These are phyloP conservation scores for Netelia inedita DNA, from an alignment of 2,888 invertebrate species.

Conservation along the genomic window DNA sequence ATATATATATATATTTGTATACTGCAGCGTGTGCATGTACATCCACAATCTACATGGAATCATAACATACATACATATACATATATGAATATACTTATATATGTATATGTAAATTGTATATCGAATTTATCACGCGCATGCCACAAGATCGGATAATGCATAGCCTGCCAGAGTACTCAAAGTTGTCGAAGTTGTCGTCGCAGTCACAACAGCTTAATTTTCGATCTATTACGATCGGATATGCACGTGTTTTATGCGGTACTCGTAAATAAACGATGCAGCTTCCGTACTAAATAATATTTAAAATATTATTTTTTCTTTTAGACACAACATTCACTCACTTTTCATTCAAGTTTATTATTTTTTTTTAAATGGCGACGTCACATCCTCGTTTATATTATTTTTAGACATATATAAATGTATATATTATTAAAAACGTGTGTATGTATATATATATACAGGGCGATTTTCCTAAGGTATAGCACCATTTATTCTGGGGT, in stretches of 20 bases:
- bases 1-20: background rate
- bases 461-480: too few species aligned
- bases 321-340: background rate
- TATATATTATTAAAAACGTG: too few species aligned
- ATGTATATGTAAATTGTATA: background rate
- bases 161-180: background rate
- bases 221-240: slow-evolving; percentile 28
- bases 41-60: too few species aligned
- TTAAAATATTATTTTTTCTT: too few species aligned
- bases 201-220: slow-evolving; percentile 47
- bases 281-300: background rate
- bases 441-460: too few species aligned
- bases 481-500: too few species aligned
- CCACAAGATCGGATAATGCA: slow-evolving; percentile 31
- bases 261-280: background rate
- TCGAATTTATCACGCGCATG: background rate
- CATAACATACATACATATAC: background rate
- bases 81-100: background rate
- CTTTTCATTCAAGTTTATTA: background rate
- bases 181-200: slow-evolving; percentile 33
- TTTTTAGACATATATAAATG: background rate
- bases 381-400: background rate
- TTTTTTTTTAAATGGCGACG: too few species aligned
- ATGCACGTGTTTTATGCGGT: slow-evolving; percentile 7
- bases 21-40: too few species aligned